Percentiles rank a stretch among this genome's conserved stretches.
phyloP scores from a whole-genome alignment of 1,140 invertebrate genomes.

The Bombyx mandarina region DNA sequence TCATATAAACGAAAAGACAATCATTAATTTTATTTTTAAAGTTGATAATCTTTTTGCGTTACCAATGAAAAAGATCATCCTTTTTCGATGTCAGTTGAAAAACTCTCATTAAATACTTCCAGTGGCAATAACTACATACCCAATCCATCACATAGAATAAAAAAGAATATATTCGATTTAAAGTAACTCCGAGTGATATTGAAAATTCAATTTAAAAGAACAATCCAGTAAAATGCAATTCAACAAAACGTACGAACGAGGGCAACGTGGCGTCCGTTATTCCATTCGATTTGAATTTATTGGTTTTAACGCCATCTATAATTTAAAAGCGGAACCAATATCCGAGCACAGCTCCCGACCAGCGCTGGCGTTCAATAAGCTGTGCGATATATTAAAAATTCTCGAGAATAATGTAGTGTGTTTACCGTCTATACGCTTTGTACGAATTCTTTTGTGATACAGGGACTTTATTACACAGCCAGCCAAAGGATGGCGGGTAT shows the following conservation, averaged over 20 bases:
- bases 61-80: too few relatives aligned
- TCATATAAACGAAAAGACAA: too few relatives aligned
- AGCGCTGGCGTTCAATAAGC: conserved; percentile 17
- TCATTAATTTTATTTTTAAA: too few relatives aligned
- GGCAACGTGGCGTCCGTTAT: conserved; percentile 9
- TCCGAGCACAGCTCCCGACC: conserved; percentile 7
- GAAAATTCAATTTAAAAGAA: neutral
- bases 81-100: too few relatives aligned
- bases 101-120: too few relatives aligned
- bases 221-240: conserved; percentile 1
- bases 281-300: conserved; percentile 13
- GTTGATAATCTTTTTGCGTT: too few relatives aligned
- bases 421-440: conserved; percentile 1
- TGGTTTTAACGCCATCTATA: conserved; percentile 22
- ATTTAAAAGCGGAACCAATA: conserved; percentile 24
- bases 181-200: too few relatives aligned
- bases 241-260: conserved; percentile 5
- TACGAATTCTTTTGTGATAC: conserved; percentile 3
- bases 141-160: too few relatives aligned
- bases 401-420: conserved; percentile 14
- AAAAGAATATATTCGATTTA: too few relatives aligned
- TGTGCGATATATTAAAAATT: conserved; percentile 21
- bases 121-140: too few relatives aligned
- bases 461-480: conserved; percentile 2
- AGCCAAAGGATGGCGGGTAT: neutral